Evolutionary conservation across 1,140 invertebrate genomes (phyloP).

Genomic region (Caerostris darwini): DNA sequence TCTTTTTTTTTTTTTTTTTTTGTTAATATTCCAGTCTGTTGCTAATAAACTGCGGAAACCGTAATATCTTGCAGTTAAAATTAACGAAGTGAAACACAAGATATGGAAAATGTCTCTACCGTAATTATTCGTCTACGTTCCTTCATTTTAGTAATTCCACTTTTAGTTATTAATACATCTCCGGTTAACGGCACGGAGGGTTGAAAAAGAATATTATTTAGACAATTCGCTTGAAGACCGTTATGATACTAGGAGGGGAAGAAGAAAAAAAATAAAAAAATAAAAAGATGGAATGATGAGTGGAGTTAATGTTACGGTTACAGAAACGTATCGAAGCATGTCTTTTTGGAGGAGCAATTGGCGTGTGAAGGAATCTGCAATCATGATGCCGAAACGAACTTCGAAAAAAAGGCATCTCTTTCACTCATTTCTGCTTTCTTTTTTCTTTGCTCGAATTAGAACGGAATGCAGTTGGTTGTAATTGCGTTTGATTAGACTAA

Average conservation of each 20-base stretch:
- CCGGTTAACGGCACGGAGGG: background rate
- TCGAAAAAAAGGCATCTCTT: background rate
- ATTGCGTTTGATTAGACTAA: background rate
- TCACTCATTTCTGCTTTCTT: background rate
- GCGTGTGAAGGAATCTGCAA: constrained; percentile 8
- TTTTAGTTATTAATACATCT: background rate
- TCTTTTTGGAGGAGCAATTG: background rate
- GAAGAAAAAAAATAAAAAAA: background rate
- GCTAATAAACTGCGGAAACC: background rate
- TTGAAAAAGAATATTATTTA: background rate
- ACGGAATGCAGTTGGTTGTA: background rate
- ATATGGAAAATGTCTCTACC: background rate
- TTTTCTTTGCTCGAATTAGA: background rate
- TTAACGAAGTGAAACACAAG: background rate
- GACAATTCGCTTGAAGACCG: background rate
- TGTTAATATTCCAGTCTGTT: background rate
- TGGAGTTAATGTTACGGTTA: constrained; percentile 36
- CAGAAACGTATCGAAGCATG: constrained; percentile 38
- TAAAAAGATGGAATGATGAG: background rate
- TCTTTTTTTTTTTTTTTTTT: background rate
- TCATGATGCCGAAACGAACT: background rate
- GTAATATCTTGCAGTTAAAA: background rate
- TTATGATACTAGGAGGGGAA: background rate
- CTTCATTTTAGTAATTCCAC: background rate
- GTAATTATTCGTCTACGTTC: background rate